A percentile compares a stretch with the other conserved stretches of the same genome.
phyloP scores from a whole-genome alignment of 2,113 vertebrate genomes.

The Tenebrosternarchus preto region DNA sequence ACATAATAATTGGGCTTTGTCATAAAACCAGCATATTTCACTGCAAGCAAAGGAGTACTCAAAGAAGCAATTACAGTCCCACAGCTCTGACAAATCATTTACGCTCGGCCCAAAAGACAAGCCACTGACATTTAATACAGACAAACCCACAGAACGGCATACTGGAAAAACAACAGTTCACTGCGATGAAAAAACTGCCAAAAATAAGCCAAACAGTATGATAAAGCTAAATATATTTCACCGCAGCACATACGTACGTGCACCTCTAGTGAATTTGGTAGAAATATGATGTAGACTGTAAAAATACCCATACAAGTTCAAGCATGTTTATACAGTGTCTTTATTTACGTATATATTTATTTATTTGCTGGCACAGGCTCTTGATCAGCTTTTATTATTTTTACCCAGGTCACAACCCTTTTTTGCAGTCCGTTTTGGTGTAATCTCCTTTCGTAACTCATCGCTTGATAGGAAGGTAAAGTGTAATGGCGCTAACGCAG shows the following conservation, averaged over 20 bases:
- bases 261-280: not conserved
- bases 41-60: not conserved
- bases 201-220: not conserved
- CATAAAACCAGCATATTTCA: constrained; percentile 7
- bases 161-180: not conserved
- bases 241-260: not conserved
- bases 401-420: not conserved
- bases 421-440: not conserved
- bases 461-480: no score
- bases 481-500: not conserved
- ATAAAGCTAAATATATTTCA: not conserved
- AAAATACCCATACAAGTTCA: no score
- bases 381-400: not conserved
- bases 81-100: not conserved
- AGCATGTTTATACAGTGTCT: no score
- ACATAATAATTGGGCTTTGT: constrained; percentile 5
- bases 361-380: not conserved
- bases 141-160: not conserved
- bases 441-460: no score
- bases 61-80: not conserved
- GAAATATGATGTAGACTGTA: not conserved
- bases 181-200: no score
- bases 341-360: no score
- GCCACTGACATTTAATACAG: not conserved
- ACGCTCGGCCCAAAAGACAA: not conserved